These are phyloP conservation scores for Hydrotaea diabolus DNA, from an alignment of 2,888 invertebrate species.

Conservation along the genomic window DNA sequence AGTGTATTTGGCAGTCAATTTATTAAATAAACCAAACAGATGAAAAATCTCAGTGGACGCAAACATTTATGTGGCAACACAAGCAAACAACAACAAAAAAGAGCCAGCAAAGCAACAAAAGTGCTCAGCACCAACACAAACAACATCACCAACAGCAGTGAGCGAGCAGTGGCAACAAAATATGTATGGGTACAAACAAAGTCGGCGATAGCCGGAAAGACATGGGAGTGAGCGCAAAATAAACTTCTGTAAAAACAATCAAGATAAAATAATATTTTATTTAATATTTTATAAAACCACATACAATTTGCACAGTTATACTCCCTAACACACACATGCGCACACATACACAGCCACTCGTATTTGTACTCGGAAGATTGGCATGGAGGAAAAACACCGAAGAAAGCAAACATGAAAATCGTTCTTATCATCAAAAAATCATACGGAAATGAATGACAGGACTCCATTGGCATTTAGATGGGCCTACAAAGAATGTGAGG, in stretches of 20 bases:
- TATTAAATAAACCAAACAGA: constrained; percentile 54
- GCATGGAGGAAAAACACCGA: background rate
- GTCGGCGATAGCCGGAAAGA: too few species aligned
- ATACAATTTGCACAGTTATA: constrained; percentile 13
- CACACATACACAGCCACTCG: background rate
- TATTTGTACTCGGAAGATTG: background rate
- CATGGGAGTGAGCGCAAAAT: background rate
- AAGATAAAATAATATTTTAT: constrained; percentile 47
- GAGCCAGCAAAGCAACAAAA: background rate
- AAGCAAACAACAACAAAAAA: constrained; percentile 9
- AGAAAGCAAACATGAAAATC: constrained; percentile 1
- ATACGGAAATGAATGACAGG: constrained; percentile 41
- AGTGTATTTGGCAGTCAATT: constrained; percentile 63
- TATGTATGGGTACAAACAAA: background rate
- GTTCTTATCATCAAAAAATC: constrained; percentile 41
- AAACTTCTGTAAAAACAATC: constrained; percentile 50
- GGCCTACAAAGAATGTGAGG: background rate
- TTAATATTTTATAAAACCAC: constrained; percentile 59
- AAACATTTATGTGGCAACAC: constrained; percentile 48
- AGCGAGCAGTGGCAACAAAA: background rate
- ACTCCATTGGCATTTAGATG: constrained; percentile 26
- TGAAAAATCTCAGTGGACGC: constrained; percentile 59
- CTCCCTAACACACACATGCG: background rate
- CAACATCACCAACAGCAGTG: background rate
- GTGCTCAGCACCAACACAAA: background rate